A percentile compares a stretch with the other conserved stretches of the same genome.
Conservation (phyloP, 1,140 invertebrate species). For the Zophobas atratus region DNA sequence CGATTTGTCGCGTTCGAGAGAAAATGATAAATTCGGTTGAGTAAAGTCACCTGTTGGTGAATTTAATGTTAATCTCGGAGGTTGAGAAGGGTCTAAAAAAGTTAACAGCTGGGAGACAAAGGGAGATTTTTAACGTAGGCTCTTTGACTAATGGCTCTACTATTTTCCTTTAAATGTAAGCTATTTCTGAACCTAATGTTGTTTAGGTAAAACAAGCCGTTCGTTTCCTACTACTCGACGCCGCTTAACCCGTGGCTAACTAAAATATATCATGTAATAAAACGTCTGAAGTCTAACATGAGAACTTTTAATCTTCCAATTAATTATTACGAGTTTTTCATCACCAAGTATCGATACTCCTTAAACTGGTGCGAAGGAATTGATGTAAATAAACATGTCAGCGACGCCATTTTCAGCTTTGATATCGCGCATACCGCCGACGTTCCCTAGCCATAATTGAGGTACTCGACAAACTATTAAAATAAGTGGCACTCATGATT, state of each 20-base stretch:
- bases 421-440: conserved; percentile 3
- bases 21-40: conserved; percentile 21
- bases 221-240: conserved; percentile 43
- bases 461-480: conserved; percentile 34
- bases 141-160: conserved; percentile 43
- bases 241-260: conserved; percentile 35
- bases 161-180: conserved; percentile 46
- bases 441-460: conserved; percentile 24
- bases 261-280: conserved; percentile 30
- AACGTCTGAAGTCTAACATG: conserved; percentile 28
- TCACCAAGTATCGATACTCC: not conserved
- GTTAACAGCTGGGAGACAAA: conserved; percentile 37
- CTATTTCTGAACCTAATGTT: conserved; percentile 46
- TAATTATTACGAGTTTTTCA: conserved; percentile 38
- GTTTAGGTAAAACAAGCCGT: conserved; percentile 45
- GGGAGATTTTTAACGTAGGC: conserved; percentile 44
- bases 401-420: conserved; percentile 18
- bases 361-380: conserved; percentile 28
- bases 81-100: conserved; percentile 34
- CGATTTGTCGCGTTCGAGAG: conserved; percentile 4
- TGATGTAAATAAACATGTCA: conserved; percentile 18
- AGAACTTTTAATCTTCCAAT: conserved; percentile 33
- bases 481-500: conserved; percentile 29
- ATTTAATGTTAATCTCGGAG: conserved; percentile 28
- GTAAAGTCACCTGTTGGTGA: conserved; percentile 31